Evolutionary conservation across 2,888 invertebrate species (phyloP).

Genomic region (Heteropelma amictum): DNA sequence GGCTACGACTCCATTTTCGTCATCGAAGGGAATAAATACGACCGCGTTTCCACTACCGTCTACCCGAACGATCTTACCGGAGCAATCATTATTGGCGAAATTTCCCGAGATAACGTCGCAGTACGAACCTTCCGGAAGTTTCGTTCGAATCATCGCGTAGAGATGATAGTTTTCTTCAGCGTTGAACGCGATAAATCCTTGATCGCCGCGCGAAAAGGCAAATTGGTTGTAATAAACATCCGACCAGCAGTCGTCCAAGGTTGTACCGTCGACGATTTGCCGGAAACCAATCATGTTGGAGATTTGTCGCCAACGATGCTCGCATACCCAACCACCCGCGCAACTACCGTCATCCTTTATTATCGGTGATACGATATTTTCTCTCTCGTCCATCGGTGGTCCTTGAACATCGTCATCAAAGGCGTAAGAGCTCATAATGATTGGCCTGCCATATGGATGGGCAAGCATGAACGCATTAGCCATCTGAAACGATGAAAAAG

Average conservation of each 20-base stretch:
- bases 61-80: constrained; percentile 83
- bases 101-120: constrained; percentile 92
- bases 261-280: constrained; percentile 82
- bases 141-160: constrained; percentile 82
- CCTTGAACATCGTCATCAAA: constrained; percentile 82
- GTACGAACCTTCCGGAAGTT: constrained; percentile 87
- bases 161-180: constrained; percentile 82
- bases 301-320: constrained; percentile 91
- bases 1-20: constrained; percentile 86
- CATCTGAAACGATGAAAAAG: constrained; percentile 74
- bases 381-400: constrained; percentile 84
- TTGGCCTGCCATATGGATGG: constrained; percentile 87
- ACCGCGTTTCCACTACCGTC: constrained; percentile 81
- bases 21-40: constrained; percentile 79
- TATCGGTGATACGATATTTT: constrained; percentile 83
- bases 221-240: constrained; percentile 90
- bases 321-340: constrained; percentile 88
- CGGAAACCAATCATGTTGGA: constrained; percentile 89
- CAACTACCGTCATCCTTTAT: constrained; percentile 84
- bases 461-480: constrained; percentile 94
- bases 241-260: constrained; percentile 87
- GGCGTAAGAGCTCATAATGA: constrained; percentile 91
- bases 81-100: constrained; percentile 81
- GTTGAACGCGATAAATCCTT: constrained; percentile 88
- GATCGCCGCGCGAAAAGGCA: constrained; percentile 87